These are phyloP conservation scores for Poeciliopsis turneri DNA, from an alignment of 2,797 vertebrate species.

Conservation along the genomic window DNA sequence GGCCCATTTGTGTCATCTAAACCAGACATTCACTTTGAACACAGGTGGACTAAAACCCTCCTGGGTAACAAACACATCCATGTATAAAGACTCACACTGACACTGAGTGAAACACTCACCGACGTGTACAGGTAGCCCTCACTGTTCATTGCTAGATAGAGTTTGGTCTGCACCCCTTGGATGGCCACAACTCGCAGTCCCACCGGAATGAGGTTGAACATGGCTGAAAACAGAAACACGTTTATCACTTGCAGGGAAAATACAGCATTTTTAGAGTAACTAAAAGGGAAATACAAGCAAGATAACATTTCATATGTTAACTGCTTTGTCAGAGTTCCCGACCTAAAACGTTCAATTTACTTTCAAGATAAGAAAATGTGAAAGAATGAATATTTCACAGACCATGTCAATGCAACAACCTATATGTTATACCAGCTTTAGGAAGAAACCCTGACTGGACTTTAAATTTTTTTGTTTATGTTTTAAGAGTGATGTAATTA, in stretches of 20 bases:
- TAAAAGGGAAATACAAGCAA: background rate
- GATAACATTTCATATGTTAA: background rate
- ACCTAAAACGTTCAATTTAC: background rate
- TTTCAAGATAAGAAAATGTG: background rate
- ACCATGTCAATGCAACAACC: background rate
- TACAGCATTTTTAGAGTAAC: background rate
- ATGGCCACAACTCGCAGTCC: slow-evolving; percentile 99
- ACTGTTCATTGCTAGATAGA: slow-evolving; percentile 99
- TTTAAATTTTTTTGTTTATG: fast-evolving
- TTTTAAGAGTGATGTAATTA: background rate
- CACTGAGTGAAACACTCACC: slow-evolving; percentile 82
- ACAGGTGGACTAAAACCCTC: slow-evolving; percentile 26
- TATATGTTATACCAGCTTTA: background rate
- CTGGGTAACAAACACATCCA: background rate
- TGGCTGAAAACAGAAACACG: slow-evolving; percentile 79
- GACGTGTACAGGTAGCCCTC: slow-evolving; percentile 98
- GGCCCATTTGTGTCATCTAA: slow-evolving; percentile 39
- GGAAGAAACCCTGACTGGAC: background rate
- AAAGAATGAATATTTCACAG: background rate
- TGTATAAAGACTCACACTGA: background rate
- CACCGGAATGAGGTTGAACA: slow-evolving; percentile 99
- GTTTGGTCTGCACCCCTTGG: slow-evolving; percentile 98
- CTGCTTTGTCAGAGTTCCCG: background rate
- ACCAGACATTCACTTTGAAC: slow-evolving; percentile 29
- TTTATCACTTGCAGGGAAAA: background rate